Percentiles rank a stretch among this genome's conserved stretches.
phyloP scores from a whole-genome alignment of 2,797 vertebrate species.

The Heliangelus exortis region DNA sequence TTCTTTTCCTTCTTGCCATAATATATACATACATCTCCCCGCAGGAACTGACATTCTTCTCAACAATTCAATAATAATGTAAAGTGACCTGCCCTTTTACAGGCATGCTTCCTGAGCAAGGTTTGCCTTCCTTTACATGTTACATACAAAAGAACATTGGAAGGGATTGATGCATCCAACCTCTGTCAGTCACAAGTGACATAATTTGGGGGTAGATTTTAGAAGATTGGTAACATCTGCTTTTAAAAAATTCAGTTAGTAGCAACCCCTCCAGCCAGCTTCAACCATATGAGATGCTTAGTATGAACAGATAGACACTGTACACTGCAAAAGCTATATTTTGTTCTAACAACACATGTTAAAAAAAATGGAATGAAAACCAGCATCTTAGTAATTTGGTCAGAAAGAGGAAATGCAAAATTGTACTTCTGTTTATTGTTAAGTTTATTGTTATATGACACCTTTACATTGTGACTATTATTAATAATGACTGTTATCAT shows the following conservation, averaged over 20 bases:
- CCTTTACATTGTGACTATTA: background rate
- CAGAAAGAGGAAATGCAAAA: background rate
- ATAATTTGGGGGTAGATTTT: conserved; percentile 70
- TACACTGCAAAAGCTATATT: background rate
- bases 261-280: conserved; percentile 72
- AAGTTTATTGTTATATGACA: background rate
- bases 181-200: conserved; percentile 70
- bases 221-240: conserved; percentile 81
- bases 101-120: background rate
- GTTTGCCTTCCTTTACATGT: background rate
- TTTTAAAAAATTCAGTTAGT: conserved; percentile 74
- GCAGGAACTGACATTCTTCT: background rate
- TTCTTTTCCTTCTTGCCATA: background rate
- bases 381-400: background rate
- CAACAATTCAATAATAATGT: background rate
- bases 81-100: background rate
- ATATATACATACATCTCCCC: background rate
- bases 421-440: background rate
- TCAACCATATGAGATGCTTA: conserved; percentile 68
- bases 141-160: conserved; percentile 25
- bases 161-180: conserved; percentile 53
- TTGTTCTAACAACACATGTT: background rate
- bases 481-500: background rate
- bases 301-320: conserved; percentile 40
- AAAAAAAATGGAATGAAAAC: background rate